Percentiles rank a stretch among this genome's conserved stretches.
Conservation (phyloP, 2,888 invertebrate species). For the Lepidochitona cinerea region DNA sequence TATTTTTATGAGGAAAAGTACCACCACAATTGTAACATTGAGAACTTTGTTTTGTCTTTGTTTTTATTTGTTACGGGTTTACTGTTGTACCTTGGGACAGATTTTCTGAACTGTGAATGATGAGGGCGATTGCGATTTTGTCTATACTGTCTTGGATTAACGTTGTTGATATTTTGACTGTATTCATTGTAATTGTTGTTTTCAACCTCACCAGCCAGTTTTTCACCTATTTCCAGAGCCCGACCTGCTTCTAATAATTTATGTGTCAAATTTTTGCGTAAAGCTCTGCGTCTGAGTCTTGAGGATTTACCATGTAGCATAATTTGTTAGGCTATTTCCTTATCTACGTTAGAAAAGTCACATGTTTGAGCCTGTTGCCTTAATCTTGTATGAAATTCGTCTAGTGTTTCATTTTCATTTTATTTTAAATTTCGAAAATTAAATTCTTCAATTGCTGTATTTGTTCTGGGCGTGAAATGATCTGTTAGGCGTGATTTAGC, state of each 20-base stretch:
- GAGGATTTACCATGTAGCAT: neutral
- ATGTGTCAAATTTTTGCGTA: neutral
- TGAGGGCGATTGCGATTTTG: no score
- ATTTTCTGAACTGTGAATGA: no score
- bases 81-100: no score
- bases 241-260: constrained; percentile 5
- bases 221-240: neutral
- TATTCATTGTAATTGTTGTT: neutral
- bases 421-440: constrained; percentile 1
- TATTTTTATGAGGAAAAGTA: no score
- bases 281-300: neutral
- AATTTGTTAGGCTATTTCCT: no score
- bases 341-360: constrained; percentile 20
- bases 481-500: neutral
- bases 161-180: neutral
- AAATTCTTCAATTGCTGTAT: constrained; percentile 2
- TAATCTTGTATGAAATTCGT: constrained; percentile 8
- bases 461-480: constrained; percentile 6
- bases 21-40: no score
- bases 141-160: neutral
- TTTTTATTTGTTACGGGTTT: no score
- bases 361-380: constrained; percentile 13
- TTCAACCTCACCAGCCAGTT: neutral
- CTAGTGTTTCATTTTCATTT: neutral
- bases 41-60: no score